Evolutionary conservation across 2,888 invertebrate genomes (phyloP), one percentile per base, ranked within the genome.

Genomic region (Coenonympha glycerion): DNA sequence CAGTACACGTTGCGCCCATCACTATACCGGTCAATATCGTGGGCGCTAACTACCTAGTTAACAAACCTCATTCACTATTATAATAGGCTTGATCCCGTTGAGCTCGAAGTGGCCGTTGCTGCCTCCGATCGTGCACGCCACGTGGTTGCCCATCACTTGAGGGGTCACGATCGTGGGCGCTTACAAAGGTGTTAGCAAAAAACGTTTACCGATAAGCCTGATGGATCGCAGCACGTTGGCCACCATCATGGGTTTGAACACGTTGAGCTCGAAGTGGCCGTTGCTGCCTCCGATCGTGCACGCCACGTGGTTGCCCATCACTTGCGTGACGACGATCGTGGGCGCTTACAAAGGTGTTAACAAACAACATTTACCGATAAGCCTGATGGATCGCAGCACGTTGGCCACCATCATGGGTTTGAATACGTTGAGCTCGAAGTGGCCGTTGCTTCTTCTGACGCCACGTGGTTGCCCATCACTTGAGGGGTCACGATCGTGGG

Each of bases 361-460:
- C n/a, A n/a, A n/a, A n/a, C n/a, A n/a, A n/a, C n/a, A n/a, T n/a
- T n/a, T n/a, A n/a, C n/a, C n/a, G n/a, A n/a, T n/a, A n/a, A n/a
- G n/a, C n/a, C n/a, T n/a, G n/a, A n/a, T n/a, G n/a, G n/a, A n/a
- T n/a, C n/a, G n/a, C n/a, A n/a, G n/a, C n/a, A n/a, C n/a, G n/a
- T n/a, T n/a, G n/a, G n/a, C n/a, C n/a, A n/a, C n/a, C n/a, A n/a
- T n/a, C n/a, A n/a, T n/a, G n/a, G n/a, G n/a, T n/a, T n/a, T n/a
- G n/a, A n/a, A n/a, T n/a, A n/a, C 99, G 81, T 99, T 99, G 31
- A 99, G 89, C 80, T 99, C 98, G 78, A 99, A 99, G 79, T 99
- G 99, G 1, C 99, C 99, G 73, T 95, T 97, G 65, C 95, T 92
- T 31, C 97, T 98, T 28, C 97, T 98, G 93, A 92, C 0, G 99